Conservation (phyloP, 2,113 vertebrate species). For the Aptenodytes patagonicus region DNA sequence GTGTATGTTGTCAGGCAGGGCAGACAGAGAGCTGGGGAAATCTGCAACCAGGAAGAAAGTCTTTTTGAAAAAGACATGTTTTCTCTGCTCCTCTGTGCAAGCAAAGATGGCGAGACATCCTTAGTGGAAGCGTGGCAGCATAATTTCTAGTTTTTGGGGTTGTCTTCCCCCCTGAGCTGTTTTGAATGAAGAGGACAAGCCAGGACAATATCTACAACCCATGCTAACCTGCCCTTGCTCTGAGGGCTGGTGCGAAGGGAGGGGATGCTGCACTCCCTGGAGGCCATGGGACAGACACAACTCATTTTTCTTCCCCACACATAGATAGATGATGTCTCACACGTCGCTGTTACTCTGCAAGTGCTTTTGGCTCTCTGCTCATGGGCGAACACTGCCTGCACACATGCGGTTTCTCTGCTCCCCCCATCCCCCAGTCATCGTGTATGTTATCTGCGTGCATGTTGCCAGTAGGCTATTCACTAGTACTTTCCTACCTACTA, state of each 20-base stretch:
- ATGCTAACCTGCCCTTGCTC: neutral
- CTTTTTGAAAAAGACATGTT: neutral
- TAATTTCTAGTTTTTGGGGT: neutral
- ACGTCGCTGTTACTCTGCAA: neutral
- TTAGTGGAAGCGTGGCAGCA: neutral
- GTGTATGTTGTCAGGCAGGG: neutral
- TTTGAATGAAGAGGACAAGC: neutral
- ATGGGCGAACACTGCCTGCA: neutral
- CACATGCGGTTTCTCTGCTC: neutral
- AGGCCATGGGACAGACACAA: neutral
- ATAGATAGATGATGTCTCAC: neutral
- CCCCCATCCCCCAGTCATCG: neutral
- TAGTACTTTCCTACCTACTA: neutral
- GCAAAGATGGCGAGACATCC: neutral
- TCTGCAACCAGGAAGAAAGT: neutral
- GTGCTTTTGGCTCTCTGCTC: conserved; percentile 2
- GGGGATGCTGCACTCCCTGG: neutral
- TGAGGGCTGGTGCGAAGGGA: fast-evolving
- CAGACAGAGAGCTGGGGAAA: neutral
- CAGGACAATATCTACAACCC: neutral
- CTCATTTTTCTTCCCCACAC: conserved; percentile 6
- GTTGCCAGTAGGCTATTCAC: neutral
- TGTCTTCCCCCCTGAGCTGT: neutral
- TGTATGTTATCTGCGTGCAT: fast-evolving
- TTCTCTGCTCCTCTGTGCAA: neutral